A percentile compares a stretch with the other conserved stretches of the same genome.
phyloP scores from a whole-genome alignment of 2,797 vertebrate species.

The Garrulus glandarius region DNA sequence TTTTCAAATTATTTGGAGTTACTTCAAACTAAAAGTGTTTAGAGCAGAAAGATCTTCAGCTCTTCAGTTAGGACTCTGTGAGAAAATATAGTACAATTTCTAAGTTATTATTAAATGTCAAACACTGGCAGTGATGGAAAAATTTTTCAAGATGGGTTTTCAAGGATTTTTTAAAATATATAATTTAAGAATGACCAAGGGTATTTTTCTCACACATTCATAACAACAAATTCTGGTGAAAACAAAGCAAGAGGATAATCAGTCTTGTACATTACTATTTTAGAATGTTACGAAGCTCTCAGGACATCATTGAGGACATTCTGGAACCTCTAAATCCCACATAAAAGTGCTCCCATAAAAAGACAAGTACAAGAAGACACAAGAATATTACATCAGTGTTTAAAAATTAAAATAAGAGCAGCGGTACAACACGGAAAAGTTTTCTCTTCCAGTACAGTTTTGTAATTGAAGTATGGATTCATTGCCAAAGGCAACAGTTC shows the following conservation, averaged over 20 bases:
- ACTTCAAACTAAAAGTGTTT: neutral
- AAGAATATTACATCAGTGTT: neutral
- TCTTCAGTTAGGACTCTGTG: neutral
- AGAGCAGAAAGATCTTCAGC: neutral
- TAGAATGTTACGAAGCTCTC: neutral
- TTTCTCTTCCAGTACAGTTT: neutral
- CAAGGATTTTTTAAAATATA: neutral
- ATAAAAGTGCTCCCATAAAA: neutral
- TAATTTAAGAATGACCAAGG: neutral
- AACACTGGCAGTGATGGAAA: neutral
- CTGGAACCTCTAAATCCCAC: neutral
- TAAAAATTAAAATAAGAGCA: neutral
- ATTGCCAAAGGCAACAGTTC: neutral
- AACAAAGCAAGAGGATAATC: neutral
- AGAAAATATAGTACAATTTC: neutral
- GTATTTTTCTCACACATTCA: neutral
- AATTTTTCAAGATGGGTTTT: neutral
- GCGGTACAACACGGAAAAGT: neutral
- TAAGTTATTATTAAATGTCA: neutral
- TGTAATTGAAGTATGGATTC: neutral
- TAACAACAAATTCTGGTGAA: neutral
- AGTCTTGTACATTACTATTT: neutral
- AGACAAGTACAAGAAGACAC: neutral
- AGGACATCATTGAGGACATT: neutral
- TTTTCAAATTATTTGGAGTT: neutral